These are phyloP conservation scores for Netelia fuscicornis DNA, from an alignment of 2,888 invertebrate species.

Conservation along the genomic window DNA sequence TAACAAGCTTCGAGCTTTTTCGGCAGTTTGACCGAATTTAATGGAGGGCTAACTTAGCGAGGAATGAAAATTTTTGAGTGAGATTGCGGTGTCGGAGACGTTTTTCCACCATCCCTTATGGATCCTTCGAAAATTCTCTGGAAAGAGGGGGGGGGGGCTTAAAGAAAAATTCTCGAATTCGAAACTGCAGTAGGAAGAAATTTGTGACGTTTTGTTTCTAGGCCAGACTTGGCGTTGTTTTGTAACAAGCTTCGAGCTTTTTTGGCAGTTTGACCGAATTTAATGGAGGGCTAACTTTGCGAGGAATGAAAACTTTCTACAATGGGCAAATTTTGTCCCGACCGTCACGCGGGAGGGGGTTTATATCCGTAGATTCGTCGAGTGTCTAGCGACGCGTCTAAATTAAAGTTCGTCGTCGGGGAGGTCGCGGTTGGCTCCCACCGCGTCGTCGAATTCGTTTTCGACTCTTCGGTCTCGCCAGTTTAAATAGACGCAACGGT, in stretches of 20 bases:
- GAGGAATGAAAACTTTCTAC: slow-evolving; percentile 21
- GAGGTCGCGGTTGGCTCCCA: slow-evolving; percentile 21
- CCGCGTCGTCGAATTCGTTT: slow-evolving; percentile 16
- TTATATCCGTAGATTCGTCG: neutral
- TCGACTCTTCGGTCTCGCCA: slow-evolving; percentile 3
- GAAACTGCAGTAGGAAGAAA: too few species aligned
- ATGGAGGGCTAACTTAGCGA: neutral
- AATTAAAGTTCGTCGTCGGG: slow-evolving; percentile 57
- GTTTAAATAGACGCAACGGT: too few species aligned
- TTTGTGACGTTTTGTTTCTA: too few species aligned
- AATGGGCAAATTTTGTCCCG: slow-evolving; percentile 9
- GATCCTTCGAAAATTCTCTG: neutral
- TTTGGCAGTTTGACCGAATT: too few species aligned
- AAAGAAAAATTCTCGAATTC: too few species aligned
- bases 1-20: too few species aligned
- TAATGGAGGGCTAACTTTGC: neutral
- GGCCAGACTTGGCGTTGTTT: too few species aligned
- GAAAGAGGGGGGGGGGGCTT: neutral
- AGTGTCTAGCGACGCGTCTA: slow-evolving; percentile 52
- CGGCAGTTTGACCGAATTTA: too few species aligned
- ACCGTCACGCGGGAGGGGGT: neutral
- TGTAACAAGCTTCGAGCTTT: too few species aligned
- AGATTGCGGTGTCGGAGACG: neutral
- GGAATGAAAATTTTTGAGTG: slow-evolving; percentile 13
- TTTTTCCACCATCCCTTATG: too few species aligned